phyloP scores from a whole-genome alignment of 2,888 invertebrate genomes.

The Panopea generosa region DNA sequence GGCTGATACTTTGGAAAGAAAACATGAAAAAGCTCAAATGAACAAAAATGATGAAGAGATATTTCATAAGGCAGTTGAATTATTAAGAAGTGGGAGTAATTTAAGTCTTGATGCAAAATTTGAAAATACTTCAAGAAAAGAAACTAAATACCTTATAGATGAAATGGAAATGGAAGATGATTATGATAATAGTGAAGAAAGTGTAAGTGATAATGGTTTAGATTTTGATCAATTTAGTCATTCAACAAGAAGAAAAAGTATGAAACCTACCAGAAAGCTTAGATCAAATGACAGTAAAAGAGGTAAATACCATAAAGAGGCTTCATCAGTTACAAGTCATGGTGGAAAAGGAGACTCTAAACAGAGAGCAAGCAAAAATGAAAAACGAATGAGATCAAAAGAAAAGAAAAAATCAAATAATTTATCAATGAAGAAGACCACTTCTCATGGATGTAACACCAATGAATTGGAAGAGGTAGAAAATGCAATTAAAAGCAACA shows the following conservation, averaged over 20 bases:
- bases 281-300: background rate
- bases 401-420: slow-evolving; percentile 6
- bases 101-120: background rate
- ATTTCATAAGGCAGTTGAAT: slow-evolving; percentile 6
- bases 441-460: no score
- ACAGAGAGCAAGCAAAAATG: background rate
- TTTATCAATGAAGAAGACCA: slow-evolving; percentile 1
- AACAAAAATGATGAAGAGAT: slow-evolving; percentile 8
- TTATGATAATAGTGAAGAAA: background rate
- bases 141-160: no score
- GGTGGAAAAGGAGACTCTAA: background rate
- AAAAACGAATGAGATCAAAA: background rate
- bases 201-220: background rate
- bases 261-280: background rate
- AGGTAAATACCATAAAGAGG: background rate
- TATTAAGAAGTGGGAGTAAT: background rate
- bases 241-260: slow-evolving; percentile 3
- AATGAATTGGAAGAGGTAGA: no score
- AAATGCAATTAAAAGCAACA: background rate
- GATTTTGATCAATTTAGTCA: background rate
- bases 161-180: background rate
- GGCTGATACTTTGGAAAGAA: background rate
- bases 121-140: no score
- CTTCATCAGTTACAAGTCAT: no score
- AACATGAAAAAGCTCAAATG: background rate